Evolutionary conservation across 2,113 vertebrate genomes (phyloP).

Genomic region (Otolemur garnettii): DNA sequence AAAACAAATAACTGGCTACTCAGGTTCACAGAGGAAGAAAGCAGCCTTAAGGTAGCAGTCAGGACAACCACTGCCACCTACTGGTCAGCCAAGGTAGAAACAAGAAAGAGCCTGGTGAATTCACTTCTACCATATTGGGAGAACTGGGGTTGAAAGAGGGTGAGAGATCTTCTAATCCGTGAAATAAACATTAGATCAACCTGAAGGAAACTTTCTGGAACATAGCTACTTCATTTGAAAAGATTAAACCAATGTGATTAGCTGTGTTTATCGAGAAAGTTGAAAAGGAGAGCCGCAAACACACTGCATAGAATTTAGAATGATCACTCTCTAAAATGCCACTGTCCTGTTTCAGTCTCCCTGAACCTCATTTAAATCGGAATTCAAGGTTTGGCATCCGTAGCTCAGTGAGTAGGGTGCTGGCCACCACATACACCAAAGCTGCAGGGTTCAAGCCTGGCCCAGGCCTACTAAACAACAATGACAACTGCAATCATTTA

Average conservation of each 20-base stretch:
- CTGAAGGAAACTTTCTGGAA: background rate
- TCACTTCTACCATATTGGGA: background rate
- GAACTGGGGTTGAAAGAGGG: background rate
- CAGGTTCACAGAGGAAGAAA: background rate
- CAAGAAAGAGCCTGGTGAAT: background rate
- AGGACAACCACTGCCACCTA: constrained; percentile 42
- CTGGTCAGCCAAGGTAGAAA: background rate
- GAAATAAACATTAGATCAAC: background rate
- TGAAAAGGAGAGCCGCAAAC: background rate
- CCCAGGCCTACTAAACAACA: too few relatives aligned
- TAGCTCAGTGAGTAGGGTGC: too few relatives aligned
- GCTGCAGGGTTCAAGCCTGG: too few relatives aligned
- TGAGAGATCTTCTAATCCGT: background rate
- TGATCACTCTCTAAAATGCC: background rate
- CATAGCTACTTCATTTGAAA: constrained; percentile 17
- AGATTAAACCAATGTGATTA: background rate
- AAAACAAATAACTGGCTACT: background rate
- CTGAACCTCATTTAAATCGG: background rate
- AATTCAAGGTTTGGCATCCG: background rate
- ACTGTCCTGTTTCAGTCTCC: background rate
- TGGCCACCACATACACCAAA: too few relatives aligned
- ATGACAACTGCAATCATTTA: too few relatives aligned
- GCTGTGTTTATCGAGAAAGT: background rate
- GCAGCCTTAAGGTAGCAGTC: background rate
- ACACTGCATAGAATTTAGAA: background rate